phyloP scores from a whole-genome alignment of 30 jellyfish, hydroid and myxozoan genomes.

The Mastigias papua region DNA sequence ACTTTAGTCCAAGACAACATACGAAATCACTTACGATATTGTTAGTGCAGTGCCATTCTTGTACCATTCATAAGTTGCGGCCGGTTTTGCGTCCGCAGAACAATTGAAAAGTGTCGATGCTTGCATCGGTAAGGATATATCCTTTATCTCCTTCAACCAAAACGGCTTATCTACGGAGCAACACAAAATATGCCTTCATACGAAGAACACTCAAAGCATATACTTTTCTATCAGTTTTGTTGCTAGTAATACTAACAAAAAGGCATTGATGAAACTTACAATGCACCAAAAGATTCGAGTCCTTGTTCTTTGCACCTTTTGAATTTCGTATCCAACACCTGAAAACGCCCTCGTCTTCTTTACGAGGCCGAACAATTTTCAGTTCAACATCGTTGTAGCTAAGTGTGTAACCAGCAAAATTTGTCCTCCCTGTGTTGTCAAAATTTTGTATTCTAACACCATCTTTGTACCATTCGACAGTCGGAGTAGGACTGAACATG shows the following conservation, averaged over 20 bases:
- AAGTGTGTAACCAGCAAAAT: conserved; percentile 67
- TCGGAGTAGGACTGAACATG: conserved; percentile 80
- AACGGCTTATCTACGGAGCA: conserved; percentile 70
- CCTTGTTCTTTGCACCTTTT: conserved; percentile 14
- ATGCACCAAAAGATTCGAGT: conserved; percentile 59
- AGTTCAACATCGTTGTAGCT: conserved; percentile 68
- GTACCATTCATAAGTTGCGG: conserved; percentile 88
- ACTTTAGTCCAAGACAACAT: no score
- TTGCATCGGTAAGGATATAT: conserved; percentile 66
- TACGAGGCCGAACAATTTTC: conserved; percentile 65
- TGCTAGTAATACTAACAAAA: no score
- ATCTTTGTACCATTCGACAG: conserved; percentile 73
- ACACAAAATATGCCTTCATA: no score
- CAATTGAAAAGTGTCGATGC: conserved; percentile 62
- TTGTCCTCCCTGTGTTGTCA: conserved; percentile 27
- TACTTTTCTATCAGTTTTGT: no score
- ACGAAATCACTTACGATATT: conserved; percentile 72
- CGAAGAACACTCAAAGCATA: no score
- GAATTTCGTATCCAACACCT: conserved; percentile 40
- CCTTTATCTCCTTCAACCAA: conserved; percentile 69
- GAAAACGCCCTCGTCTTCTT: conserved; percentile 77
- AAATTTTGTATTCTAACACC: conserved; percentile 42
- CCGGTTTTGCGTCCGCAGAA: conserved; percentile 79
- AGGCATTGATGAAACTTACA: conserved; percentile 20
- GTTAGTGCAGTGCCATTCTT: conserved; percentile 69